phyloP scores from a whole-genome alignment of 2,113 vertebrate genomes.

The Burhinus bistriatus region DNA sequence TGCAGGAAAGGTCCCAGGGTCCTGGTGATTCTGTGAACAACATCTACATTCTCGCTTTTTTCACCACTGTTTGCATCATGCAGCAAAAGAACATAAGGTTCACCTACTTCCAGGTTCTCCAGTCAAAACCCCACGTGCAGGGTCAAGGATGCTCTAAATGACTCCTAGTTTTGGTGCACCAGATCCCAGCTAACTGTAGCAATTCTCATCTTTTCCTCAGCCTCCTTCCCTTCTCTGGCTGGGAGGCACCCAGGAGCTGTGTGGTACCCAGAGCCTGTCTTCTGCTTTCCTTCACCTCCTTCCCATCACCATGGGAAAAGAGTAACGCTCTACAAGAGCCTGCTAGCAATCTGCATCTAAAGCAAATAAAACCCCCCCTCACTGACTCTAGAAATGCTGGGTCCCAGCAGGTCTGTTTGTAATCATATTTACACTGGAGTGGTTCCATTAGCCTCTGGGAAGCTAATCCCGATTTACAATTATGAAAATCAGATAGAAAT shows the following conservation, averaged over 20 bases:
- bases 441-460: neutral
- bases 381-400: neutral
- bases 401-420: neutral
- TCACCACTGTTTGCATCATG: neutral
- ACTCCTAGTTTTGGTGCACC: neutral
- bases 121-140: fast-evolving
- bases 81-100: neutral
- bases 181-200: neutral
- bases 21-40: neutral
- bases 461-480: neutral
- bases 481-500: neutral
- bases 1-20: neutral
- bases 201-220: neutral
- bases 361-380: neutral
- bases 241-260: neutral
- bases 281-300: neutral
- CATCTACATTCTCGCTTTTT: neutral
- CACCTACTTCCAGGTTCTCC: fast-evolving
- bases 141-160: neutral
- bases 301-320: fast-evolving
- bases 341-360: neutral
- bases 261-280: neutral
- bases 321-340: neutral
- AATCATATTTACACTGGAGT: neutral
- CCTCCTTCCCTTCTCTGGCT: neutral